These are phyloP conservation scores for Napeogenes inachia DNA, from an alignment of 2,888 invertebrate genomes.

Conservation along the genomic window DNA sequence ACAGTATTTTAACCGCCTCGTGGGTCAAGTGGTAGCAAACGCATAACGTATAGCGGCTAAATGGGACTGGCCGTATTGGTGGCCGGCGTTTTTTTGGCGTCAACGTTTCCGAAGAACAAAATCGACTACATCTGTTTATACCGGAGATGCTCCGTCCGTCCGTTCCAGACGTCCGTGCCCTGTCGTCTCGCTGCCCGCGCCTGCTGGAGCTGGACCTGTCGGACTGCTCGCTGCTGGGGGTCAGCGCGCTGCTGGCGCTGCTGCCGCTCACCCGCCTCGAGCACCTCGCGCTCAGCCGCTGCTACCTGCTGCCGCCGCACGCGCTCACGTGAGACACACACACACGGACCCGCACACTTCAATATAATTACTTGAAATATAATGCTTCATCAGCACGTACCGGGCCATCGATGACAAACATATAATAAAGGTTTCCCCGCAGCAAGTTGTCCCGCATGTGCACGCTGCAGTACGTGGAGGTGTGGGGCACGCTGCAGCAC, in stretches of 20 bases:
- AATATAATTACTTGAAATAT: too few relatives aligned
- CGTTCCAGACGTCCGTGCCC: constrained; percentile 80
- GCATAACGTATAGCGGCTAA: too few relatives aligned
- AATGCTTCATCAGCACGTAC: too few relatives aligned
- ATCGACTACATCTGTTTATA: too few relatives aligned
- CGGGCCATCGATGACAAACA: too few relatives aligned
- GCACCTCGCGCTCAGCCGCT: constrained; percentile 85
- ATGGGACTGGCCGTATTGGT: too few relatives aligned
- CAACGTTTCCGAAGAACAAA: too few relatives aligned
- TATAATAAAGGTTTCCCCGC: constrained; percentile 14
- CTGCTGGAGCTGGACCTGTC: constrained; percentile 92
- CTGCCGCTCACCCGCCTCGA: constrained; percentile 78
- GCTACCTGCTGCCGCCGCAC: constrained; percentile 86
- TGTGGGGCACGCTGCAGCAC: constrained; percentile 87
- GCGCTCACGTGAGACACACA: constrained; percentile 76
- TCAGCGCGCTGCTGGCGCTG: constrained; percentile 52
- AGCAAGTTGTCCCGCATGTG: constrained; percentile 79
- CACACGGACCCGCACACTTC: too few relatives aligned
- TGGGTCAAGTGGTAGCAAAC: too few relatives aligned
- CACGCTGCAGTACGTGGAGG: constrained; percentile 84
- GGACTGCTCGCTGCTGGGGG: constrained; percentile 87
- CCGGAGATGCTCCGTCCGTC: background rate
- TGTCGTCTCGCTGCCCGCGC: constrained; percentile 82
- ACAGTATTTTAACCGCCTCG: too few relatives aligned
- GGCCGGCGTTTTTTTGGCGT: too few relatives aligned